Evolutionary conservation across 2,113 vertebrate genomes (phyloP).

Genomic region (Otolemur garnettii): DNA sequence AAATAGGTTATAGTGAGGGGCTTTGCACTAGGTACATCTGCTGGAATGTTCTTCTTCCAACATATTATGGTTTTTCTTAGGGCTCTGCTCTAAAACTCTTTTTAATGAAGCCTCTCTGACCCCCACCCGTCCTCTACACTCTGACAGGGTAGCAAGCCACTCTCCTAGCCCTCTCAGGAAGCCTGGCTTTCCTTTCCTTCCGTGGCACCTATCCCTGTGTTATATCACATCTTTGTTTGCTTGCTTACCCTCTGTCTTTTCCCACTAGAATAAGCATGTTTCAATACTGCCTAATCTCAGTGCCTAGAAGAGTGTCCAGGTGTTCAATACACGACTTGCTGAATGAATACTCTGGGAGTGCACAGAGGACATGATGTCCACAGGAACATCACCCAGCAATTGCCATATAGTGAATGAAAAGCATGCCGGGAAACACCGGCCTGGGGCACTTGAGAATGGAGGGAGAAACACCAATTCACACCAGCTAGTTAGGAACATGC

Average conservation of each 20-base stretch:
- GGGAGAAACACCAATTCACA: neutral
- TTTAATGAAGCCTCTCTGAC: neutral
- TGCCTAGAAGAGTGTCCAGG: neutral
- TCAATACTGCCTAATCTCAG: neutral
- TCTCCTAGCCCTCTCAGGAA: neutral
- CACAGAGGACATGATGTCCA: neutral
- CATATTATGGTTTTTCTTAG: neutral
- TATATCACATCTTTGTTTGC: neutral
- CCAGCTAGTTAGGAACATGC: neutral
- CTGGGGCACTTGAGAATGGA: neutral
- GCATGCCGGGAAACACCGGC: neutral
- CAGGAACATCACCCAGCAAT: neutral
- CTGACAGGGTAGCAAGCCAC: neutral
- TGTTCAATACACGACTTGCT: neutral
- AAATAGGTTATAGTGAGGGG: neutral
- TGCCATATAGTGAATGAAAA: neutral
- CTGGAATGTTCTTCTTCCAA: neutral
- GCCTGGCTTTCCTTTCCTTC: too few relatives aligned
- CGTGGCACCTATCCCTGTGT: neutral
- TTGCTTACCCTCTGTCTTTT: slow-evolving; percentile 1
- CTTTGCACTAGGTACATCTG: neutral
- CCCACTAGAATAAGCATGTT: slow-evolving; percentile 13
- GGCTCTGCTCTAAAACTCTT: slow-evolving; percentile 5
- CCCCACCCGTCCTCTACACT: neutral
- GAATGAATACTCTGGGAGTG: neutral